A percentile compares a stretch with the other conserved stretches of the same genome.
phyloP scores from a whole-genome alignment of 2,797 vertebrate species.

The Xiphorhynchus erythropygius region DNA sequence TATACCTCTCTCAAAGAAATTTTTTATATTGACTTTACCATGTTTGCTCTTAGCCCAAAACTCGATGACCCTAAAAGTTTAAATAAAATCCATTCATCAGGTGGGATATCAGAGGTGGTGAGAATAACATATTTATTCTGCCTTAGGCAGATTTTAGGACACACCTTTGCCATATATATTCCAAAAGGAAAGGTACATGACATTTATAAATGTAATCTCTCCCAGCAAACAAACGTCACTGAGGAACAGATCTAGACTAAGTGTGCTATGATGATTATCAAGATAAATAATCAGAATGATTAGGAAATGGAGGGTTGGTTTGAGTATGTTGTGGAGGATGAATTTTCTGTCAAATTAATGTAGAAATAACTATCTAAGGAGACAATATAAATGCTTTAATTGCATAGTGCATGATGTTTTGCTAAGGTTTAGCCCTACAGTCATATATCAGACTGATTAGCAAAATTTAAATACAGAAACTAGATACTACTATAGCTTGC shows the following conservation, averaged over 20 bases:
- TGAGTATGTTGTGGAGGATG: not conserved
- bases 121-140: not conserved
- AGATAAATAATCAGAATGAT: not conserved
- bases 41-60: not conserved
- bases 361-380: not conserved
- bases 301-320: not conserved
- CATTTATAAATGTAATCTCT: not conserved
- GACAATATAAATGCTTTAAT: not conserved
- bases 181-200: not conserved
- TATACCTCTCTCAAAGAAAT: not conserved
- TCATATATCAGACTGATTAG: not conserved
- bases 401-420: not conserved
- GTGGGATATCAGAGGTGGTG: not conserved
- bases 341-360: not conserved
- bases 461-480: not conserved
- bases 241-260: not conserved
- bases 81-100: not conserved
- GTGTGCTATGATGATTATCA: not conserved
- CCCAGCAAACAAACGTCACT: not conserved
- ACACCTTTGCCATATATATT: not conserved
- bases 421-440: not conserved
- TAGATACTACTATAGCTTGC: not conserved
- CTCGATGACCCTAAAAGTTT: not conserved
- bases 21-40: not conserved
- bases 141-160: not conserved